Evolutionary conservation across 2,888 invertebrate species (phyloP), one percentile per base, ranked within the genome.

Genomic region (Heliothis peltigera): DNA sequence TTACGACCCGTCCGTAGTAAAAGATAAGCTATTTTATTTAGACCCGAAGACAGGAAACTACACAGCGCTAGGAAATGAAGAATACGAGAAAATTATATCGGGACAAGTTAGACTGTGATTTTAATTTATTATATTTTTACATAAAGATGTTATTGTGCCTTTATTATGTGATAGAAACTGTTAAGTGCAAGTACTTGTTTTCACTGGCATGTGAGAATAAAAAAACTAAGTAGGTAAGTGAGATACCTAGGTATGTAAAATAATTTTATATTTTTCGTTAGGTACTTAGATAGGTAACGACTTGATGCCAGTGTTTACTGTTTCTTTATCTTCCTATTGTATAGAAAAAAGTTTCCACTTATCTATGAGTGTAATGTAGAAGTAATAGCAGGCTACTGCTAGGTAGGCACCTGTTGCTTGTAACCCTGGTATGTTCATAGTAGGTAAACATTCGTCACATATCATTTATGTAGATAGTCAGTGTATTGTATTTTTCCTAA

Each of bases 11-110:
- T 91, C 93, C 15, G 86, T 93, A 64, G 95, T 97, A 54, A 96
- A 95, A 73, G 99, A 99, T 88, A 96, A 96, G 82, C 85, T 99
- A 39, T 99, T 96, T 93, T 99, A 98, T 87, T 94, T 97, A 84
- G 97, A 97, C 80, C 84, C 95, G 2, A 96, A 96, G 84, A 88
- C 92, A 49, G 97, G 97, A 44, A 95, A 95, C 81, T 99, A 98
- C 85, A 95, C 97, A 70, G 95, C 93, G 22, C 92, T 99, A 68
- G 97, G 97, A 5, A 91, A 93, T 56, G 96, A 97, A 64, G 94
- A 97, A 48, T 98, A 97, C 86, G 96, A 96, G 35, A 96, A 97
- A 89, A 98, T 99, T 78, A 93, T 96, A 82, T 95, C 95, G 57
- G 98, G 98, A 82, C 96, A 96, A 91, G 96, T 98, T 86, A 96